Evolutionary conservation across 1,140 invertebrate genomes (phyloP), one percentile per base, ranked within the genome.

Genomic region (Drosophila lini): DNA sequence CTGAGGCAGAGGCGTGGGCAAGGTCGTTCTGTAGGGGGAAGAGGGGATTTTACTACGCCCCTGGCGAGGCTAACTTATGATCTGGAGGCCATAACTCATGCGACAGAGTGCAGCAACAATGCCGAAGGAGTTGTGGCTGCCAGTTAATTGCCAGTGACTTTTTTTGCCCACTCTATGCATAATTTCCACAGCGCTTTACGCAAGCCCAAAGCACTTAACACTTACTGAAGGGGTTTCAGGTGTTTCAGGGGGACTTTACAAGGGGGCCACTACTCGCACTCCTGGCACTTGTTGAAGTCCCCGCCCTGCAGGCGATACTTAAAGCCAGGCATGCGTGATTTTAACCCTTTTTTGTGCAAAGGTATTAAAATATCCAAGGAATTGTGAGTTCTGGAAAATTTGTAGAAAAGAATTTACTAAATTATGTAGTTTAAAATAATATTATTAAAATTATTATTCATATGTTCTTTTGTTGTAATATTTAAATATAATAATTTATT

Each of bases 251-350:
- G 45, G 55, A 31, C 10, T 25, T 25, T 2, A 9, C 0, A 41
- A 5, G 36, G 15, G 53, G 36, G 25, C 1, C 1, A 16, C 7
- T 22, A 38, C 10, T 32, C 13, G 19, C 7, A 16, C 2, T 31
- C n/a, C 9, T 40, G 22, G 50, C 74, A 70, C 75, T 77, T 62
- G 74, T 15, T 47, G 28, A 50, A 50, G 52, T 63, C 42, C 4
- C 68, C 71, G 71, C 76, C 81, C 81, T 84, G 77, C 62, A 56
- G 60, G 38, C 70, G 5, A 22, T 31, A 50, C 55, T 58, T 25
- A n/a, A 55, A 34, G 52, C 41, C 44, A 45, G 44, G 42, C 56
- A 52, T 71, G 63, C 74, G 74, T 61, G 76, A 55, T 68, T 56
- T 84, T 78, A 56, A 56, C 45, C 40, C 50, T 47, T 44, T 55